Base-by-base conservation (phyloP, 2,113 vertebrate species). In the Poeciliopsis prolifica region DNA sequence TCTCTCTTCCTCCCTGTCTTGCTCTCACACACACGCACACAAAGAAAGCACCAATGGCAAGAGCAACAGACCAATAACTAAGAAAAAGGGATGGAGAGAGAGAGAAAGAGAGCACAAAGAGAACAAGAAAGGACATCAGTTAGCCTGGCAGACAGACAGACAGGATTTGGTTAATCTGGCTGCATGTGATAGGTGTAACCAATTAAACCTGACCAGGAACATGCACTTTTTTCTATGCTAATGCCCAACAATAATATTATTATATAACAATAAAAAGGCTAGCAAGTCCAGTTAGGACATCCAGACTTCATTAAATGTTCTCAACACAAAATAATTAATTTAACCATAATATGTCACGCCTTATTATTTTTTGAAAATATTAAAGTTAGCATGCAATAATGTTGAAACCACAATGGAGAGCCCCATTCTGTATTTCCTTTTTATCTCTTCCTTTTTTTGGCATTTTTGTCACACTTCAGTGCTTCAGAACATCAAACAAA, bases 171-270 rank as follows among this genome's bases (percentile, higher is more conserved):
- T 67, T 60, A 35, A 22, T 12, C 13, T 31, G 75, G 75, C 37
- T 77, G 14, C 14, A 80, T 70, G 51, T 29, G 12, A 62, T 65
- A 31, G 12, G 44, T 69, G 66, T 62, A 68, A 28, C 70, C 74
- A 82, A 84, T 86, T 82, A 85, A 77, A 84, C 70, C 7, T 72
- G 72, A 66, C 66, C 64, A 1, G 48, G 54, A 77, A 80, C 72
- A 72, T 70, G 24, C 40, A 74, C 28, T 62, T 66, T 83, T 66
- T 83, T 74, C 78, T 61, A 77, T 78, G 69, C 24, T 68, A 68
- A 81, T 80, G 26, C n/a, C 17, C 69, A 37, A 65, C 13, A 58
- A 70, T 30, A 35, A 72, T 67, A 68, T 73, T 68, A 61, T 68
- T 71, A 78, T 44, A 77, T 70, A 62, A 75, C 35, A 84, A 24